Evolutionary conservation across 2,113 vertebrate genomes (phyloP).

Genomic region (Thymallus thymallus): DNA sequence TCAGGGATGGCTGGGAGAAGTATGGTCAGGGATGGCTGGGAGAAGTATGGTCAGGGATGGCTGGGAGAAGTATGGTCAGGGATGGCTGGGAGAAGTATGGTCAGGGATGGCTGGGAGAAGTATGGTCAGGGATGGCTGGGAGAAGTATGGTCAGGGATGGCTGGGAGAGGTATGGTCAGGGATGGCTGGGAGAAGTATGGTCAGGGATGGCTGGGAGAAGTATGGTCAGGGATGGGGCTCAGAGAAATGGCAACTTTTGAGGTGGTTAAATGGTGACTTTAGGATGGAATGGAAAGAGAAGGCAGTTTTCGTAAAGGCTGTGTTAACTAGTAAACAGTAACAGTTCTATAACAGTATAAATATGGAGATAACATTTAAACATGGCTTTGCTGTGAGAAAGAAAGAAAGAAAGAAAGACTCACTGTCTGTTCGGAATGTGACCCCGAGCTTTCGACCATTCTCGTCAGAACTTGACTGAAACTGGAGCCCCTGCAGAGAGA

Average conservation of each 20-base stretch:
- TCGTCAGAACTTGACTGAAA: conserved; percentile 56
- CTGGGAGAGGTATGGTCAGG: not conserved
- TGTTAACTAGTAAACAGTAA: not conserved
- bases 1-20: not conserved
- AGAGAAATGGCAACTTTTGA: not conserved
- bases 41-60: too few species aligned
- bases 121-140: not conserved
- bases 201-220: not conserved
- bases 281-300: too few species aligned
- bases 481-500: conserved; percentile 46
- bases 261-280: not conserved
- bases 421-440: conserved; percentile 75
- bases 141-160: too few species aligned
- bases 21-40: not conserved
- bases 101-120: not conserved
- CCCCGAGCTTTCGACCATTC: conserved; percentile 49
- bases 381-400: too few species aligned
- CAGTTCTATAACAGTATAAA: too few species aligned
- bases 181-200: not conserved
- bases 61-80: not conserved
- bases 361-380: too few species aligned
- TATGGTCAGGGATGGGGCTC: not conserved
- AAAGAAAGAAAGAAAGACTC: conserved; percentile 38
- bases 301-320: conserved; percentile 7
- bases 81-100: too few species aligned